These are phyloP conservation scores for Scleropages formosus DNA, from an alignment of 2,797 vertebrate species.

Conservation along the genomic window DNA sequence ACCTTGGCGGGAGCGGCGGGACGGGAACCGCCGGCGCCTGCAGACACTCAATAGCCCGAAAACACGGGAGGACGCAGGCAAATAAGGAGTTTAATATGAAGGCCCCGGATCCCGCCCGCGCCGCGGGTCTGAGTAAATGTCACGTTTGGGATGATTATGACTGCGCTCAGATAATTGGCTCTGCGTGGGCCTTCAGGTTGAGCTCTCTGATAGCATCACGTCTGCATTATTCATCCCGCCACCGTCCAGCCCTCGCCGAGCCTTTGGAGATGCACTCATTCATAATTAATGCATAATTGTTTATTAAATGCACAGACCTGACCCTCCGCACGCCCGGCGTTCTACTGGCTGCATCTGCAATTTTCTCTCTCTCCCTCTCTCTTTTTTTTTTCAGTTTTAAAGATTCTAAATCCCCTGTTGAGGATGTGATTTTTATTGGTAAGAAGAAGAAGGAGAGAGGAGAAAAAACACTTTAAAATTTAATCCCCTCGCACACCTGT, in stretches of 20 bases:
- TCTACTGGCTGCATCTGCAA: constrained; percentile 22
- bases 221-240: constrained; percentile 76
- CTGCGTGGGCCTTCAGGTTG: constrained; percentile 57
- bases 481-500: constrained; percentile 29
- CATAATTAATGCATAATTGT: constrained; percentile 82
- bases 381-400: constrained; percentile 47
- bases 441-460: not conserved
- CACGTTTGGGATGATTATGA: constrained; percentile 65
- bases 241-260: constrained; percentile 44
- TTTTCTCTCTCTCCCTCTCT: too few species aligned
- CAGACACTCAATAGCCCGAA: constrained; percentile 58
- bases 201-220: constrained; percentile 62
- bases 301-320: constrained; percentile 79
- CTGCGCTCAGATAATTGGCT: constrained; percentile 65
- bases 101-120: constrained; percentile 25
- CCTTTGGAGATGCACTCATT: constrained; percentile 69
- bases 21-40: constrained; percentile 61
- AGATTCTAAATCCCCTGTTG: constrained; percentile 60
- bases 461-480: constrained; percentile 25
- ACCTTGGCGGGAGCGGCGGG: constrained; percentile 79
- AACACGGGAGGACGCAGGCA: constrained; percentile 53
- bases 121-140: constrained; percentile 56
- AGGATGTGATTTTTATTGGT: constrained; percentile 41
- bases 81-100: constrained; percentile 45
- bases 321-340: constrained; percentile 71